phyloP scores from a whole-genome alignment of 2,888 invertebrate genomes.

The Agrotis clavis region DNA sequence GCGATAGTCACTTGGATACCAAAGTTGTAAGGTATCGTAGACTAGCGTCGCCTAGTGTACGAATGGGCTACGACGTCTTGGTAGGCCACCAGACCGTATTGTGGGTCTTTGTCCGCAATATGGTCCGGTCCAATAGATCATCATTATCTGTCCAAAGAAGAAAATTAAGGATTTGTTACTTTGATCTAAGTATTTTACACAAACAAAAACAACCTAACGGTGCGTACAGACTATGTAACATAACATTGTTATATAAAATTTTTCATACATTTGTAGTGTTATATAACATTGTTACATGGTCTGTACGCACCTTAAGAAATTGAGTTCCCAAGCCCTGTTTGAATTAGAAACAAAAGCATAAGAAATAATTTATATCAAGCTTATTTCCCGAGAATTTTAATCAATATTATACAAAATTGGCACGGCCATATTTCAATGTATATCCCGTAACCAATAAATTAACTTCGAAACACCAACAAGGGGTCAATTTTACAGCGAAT shows the following conservation, averaged over 20 bases:
- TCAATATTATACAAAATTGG: slow-evolving; percentile 27
- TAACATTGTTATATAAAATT: too few relatives aligned
- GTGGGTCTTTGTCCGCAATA: too few relatives aligned
- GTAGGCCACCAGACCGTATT: too few relatives aligned
- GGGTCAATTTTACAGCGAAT: slow-evolving; percentile 38
- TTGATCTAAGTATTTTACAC: neutral
- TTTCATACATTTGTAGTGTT: too few relatives aligned
- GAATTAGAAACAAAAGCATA: slow-evolving; percentile 19
- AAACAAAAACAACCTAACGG: slow-evolving; percentile 35
- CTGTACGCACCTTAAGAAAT: too few relatives aligned
- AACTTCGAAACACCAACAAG: slow-evolving; percentile 16
- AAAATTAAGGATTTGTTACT: neutral
- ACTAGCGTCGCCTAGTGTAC: too few relatives aligned
- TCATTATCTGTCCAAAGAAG: neutral
- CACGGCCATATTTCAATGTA: slow-evolving; percentile 21
- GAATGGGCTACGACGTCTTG: too few relatives aligned
- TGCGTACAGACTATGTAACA: too few relatives aligned
- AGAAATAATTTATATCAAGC: slow-evolving; percentile 17
- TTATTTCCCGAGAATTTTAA: slow-evolving; percentile 37
- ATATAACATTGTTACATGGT: too few relatives aligned
- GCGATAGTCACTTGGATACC: too few relatives aligned
- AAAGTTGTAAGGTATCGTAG: too few relatives aligned
- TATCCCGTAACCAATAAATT: slow-evolving; percentile 42
- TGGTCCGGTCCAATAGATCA: too few relatives aligned
- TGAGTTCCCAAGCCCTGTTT: slow-evolving; percentile 3